phyloP scores from a whole-genome alignment of 2,113 vertebrate species.

The Pluvianellus socialis region DNA sequence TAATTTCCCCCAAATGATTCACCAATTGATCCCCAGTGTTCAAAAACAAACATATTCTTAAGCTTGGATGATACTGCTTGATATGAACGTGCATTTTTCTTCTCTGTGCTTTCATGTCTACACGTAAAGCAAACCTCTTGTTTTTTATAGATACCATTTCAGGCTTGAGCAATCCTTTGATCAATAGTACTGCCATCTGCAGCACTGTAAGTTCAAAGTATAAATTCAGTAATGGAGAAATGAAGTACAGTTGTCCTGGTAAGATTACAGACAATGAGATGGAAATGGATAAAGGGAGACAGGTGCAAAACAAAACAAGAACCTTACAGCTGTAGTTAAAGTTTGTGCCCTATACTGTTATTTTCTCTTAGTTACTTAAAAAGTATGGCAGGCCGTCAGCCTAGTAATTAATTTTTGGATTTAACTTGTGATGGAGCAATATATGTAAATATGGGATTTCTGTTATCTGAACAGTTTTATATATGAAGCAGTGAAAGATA shows the following conservation, averaged over 20 bases:
- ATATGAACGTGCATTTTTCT: neutral
- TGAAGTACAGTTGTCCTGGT: neutral
- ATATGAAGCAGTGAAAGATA: neutral
- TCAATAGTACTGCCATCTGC: neutral
- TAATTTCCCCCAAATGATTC: neutral
- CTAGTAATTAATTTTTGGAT: neutral
- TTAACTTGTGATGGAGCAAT: neutral
- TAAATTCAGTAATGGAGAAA: constrained; percentile 29
- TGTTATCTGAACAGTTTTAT: neutral
- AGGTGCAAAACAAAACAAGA: neutral
- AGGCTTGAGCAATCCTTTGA: constrained; percentile 27
- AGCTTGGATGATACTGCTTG: neutral
- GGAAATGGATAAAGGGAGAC: neutral
- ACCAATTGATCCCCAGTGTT: neutral
- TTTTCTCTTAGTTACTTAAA: neutral
- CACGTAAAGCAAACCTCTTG: neutral
- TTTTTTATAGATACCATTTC: neutral
- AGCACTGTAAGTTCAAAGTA: constrained; percentile 31
- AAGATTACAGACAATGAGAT: neutral
- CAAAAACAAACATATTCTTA: neutral
- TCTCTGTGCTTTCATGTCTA: neutral
- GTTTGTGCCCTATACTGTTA: neutral
- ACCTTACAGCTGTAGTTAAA: neutral
- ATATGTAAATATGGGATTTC: neutral
- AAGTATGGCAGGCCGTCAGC: neutral